Base-by-base conservation (phyloP, 2,888 invertebrate genomes). In the Caprella mutica region DNA sequence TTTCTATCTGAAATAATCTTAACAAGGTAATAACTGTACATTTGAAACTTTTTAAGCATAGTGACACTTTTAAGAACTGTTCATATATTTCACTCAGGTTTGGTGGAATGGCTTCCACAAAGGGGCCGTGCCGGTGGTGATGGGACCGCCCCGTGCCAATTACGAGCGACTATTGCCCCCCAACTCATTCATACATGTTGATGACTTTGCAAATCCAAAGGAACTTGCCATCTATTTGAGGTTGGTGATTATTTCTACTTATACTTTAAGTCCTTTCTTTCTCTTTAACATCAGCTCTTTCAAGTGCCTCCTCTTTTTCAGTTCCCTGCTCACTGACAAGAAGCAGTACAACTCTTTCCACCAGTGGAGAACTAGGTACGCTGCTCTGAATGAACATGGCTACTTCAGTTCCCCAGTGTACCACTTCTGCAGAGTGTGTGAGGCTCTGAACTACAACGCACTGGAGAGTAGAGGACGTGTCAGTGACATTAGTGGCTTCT, bases 101-200 rank as follows among this genome's bases (percentile, higher is more conserved):
- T 84, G 80, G 72, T 80, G 81, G 75, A 77, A 83, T 66, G 81
- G 80, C 0, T 82, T 78, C 66, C 68, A 72, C 2, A 82, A 81
- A 69, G 76, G 77, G 17, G 75, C 81, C 0, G 77, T 83, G 29
- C 84, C 84, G 0, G 71, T 84, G 3, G 79, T 84, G 39, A 78
- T 82, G 77, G 84, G 84, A 0, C 75, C 80, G 2, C 69, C 75
- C 1, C 69, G 65, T 38, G 58, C 55, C 46, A 70, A 75, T 68
- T 75, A 81, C 65, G 67, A 72, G 26, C 72, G 69, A 38, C 68
- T 82, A 8, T 69, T 84, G 29, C 84, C 84, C 0, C 80, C 81
- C 0, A 69, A 75, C 56, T 84, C 83, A 0, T 84, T 75, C 68
- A 68, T 84, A 33, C 78, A 82, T 65, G 73, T 80, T 0, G 77